Percentiles rank a stretch among this genome's conserved stretches.
These are phyloP conservation scores for Drosophila neonasuta DNA, from an alignment of 2,888 invertebrate species.

Conservation along the genomic window DNA sequence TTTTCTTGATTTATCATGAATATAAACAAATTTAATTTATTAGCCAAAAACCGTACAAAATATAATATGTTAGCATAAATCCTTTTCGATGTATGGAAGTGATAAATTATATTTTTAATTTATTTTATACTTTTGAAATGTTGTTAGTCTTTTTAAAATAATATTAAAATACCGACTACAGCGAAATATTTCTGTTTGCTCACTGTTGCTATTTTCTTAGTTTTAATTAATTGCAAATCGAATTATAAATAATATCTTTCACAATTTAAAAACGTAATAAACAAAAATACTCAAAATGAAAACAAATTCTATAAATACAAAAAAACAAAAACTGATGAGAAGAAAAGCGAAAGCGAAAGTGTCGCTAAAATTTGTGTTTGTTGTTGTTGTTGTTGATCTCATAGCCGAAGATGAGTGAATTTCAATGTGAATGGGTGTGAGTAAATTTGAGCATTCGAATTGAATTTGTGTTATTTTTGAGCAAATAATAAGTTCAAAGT, in stretches of 20 bases:
- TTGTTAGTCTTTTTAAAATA: no score
- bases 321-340: constrained; percentile 8
- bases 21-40: no score
- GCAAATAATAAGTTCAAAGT: constrained; percentile 31
- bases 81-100: no score
- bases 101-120: no score
- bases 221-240: neutral
- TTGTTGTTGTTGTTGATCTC: constrained; percentile 4
- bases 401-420: constrained; percentile 4
- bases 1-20: no score
- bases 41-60: no score
- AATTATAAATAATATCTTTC: neutral
- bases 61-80: no score
- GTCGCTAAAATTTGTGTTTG: constrained; percentile 20
- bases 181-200: no score
- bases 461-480: constrained; percentile 1
- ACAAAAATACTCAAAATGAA: constrained; percentile 18
- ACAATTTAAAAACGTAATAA: constrained; percentile 9
- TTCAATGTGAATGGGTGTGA: neutral
- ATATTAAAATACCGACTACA: no score
- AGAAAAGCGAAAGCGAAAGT: constrained; percentile 51
- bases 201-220: no score
- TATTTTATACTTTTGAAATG: no score
- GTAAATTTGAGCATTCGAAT: constrained; percentile 10
- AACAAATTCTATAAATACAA: constrained; percentile 42